A percentile compares a stretch with the other conserved stretches of the same genome.
Evolutionary conservation across 2,113 vertebrate species (phyloP).

Genomic region (Archilochus colubris): DNA sequence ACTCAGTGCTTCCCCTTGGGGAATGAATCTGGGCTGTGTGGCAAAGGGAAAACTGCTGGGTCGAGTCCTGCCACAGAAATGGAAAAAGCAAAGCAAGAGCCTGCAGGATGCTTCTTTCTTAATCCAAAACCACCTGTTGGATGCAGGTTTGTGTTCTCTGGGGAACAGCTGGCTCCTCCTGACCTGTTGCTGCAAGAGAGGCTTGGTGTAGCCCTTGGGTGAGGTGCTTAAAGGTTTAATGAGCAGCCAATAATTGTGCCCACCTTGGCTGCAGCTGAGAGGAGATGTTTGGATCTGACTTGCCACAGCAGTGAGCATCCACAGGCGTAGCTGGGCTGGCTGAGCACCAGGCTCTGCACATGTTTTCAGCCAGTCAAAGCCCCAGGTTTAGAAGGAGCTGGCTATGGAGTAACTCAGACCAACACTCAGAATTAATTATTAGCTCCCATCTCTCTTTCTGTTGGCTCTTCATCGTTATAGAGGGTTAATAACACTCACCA

Average conservation of each 20-base stretch:
- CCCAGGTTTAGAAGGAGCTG: neutral
- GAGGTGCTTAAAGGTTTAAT: neutral
- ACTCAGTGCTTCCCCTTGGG: neutral
- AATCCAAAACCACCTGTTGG: neutral
- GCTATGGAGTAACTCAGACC: neutral
- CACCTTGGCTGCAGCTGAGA: neutral
- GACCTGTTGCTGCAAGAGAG: neutral
- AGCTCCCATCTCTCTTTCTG: neutral
- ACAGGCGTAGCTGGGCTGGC: neutral
- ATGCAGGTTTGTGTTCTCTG: neutral
- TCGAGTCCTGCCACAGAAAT: neutral
- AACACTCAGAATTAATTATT: neutral
- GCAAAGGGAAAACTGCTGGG: neutral
- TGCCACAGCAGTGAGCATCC: neutral
- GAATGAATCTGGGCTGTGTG: neutral
- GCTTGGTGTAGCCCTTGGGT: neutral
- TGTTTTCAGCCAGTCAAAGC: neutral
- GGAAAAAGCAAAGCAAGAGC: neutral
- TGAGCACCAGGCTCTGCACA: neutral
- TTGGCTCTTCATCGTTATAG: neutral
- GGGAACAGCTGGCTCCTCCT: neutral
- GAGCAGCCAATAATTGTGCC: neutral
- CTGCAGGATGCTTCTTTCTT: neutral
- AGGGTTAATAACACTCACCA: neutral
- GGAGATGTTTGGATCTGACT: neutral